Conservation (phyloP, 2,113 vertebrate genomes). For the Thymallus thymallus region DNA sequence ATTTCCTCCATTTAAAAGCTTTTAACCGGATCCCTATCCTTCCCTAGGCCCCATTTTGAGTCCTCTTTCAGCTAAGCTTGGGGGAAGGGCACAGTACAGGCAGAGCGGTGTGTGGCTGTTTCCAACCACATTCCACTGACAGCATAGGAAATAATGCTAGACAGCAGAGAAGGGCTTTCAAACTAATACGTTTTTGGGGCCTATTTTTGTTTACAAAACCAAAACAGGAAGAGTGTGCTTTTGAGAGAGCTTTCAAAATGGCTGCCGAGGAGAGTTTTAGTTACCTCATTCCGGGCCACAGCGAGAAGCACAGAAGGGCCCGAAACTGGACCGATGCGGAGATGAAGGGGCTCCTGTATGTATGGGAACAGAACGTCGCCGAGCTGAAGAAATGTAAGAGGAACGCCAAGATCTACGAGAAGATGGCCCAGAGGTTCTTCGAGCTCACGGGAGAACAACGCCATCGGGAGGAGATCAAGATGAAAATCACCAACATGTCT, state of each 20-base stretch:
- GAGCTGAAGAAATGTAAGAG: slow-evolving; percentile 96
- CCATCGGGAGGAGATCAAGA: slow-evolving; percentile 97
- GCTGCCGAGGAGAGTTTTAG: slow-evolving; percentile 86
- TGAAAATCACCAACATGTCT: slow-evolving; percentile 99
- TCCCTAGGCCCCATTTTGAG: slow-evolving; percentile 98
- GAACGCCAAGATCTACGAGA: slow-evolving; percentile 98
- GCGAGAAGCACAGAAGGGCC: slow-evolving; percentile 94
- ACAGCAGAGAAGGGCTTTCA: slow-evolving; percentile 61
- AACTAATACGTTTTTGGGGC: slow-evolving; percentile 45
- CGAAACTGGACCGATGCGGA: slow-evolving; percentile 97
- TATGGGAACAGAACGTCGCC: slow-evolving; percentile 95
- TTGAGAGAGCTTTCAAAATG: slow-evolving; percentile 73
- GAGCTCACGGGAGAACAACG: slow-evolving; percentile 94
- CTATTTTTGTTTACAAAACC: slow-evolving; percentile 34
- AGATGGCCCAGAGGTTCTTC: slow-evolving; percentile 95
- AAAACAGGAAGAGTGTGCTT: slow-evolving; percentile 36
- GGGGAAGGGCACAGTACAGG: slow-evolving; percentile 76
- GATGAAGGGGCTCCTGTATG: slow-evolving; percentile 94
- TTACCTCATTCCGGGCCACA: slow-evolving; percentile 84
- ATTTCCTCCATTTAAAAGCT: slow-evolving; percentile 97
- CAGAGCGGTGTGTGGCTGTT: slow-evolving; percentile 44
- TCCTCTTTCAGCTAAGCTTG: slow-evolving; percentile 86
- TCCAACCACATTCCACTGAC: slow-evolving; percentile 33
- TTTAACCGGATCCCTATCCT: slow-evolving; percentile 99
- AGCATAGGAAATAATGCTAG: slow-evolving; percentile 60